These are phyloP conservation scores for Suillia variegata DNA, from an alignment of 2,888 invertebrate genomes.

Conservation along the genomic window DNA sequence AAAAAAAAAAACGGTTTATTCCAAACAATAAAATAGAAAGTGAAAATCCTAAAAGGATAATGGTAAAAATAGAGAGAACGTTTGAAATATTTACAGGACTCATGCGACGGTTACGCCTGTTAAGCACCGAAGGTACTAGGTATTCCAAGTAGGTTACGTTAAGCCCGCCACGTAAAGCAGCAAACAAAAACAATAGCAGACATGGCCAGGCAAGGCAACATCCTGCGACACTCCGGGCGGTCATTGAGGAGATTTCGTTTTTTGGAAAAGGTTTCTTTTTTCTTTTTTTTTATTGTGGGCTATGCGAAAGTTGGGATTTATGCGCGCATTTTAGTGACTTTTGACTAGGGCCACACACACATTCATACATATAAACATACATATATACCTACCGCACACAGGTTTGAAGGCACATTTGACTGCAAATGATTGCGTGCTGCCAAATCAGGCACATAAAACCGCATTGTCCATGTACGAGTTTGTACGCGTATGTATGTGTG, in stretches of 20 bases:
- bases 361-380: not conserved
- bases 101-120: conserved; percentile 2
- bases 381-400: not conserved
- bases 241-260: not conserved
- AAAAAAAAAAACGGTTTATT: conserved; percentile 23
- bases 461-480: too few species aligned
- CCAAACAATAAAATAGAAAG: conserved; percentile 10
- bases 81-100: not conserved
- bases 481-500: too few species aligned
- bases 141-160: not conserved
- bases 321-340: not conserved
- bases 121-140: too few species aligned
- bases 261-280: too few species aligned
- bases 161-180: not conserved
- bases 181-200: not conserved
- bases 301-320: not conserved
- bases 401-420: too few species aligned
- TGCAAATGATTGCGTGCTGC: too few species aligned
- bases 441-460: too few species aligned
- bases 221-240: not conserved
- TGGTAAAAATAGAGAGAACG: not conserved
- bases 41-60: conserved; percentile 1
- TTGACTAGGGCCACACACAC: not conserved
- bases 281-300: not conserved
- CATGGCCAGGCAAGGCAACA: too few species aligned